These are phyloP conservation scores for Ageneiosus marmoratus DNA, from an alignment of 2,113 vertebrate species.

Conservation along the genomic window DNA sequence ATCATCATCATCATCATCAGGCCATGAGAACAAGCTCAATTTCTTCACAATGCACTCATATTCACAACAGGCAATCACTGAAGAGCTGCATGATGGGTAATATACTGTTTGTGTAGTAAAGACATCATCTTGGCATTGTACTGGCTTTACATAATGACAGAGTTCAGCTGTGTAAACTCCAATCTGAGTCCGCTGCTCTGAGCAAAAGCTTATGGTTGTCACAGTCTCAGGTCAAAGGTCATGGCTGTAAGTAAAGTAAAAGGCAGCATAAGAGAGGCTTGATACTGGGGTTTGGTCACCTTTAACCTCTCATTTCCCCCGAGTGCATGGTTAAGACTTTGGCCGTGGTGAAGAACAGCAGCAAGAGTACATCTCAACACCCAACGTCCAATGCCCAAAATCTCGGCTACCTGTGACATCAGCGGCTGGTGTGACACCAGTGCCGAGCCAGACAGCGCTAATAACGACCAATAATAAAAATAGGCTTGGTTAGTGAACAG, in stretches of 20 bases:
- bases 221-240: conserved; percentile 67
- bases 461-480: not conserved
- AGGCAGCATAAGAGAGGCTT: conserved; percentile 79
- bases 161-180: not conserved
- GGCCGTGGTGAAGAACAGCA: not conserved
- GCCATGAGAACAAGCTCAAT: conserved; percentile 26
- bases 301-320: conserved; percentile 23
- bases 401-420: not conserved
- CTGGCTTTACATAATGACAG: conserved; percentile 45
- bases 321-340: conserved; percentile 10
- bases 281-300: conserved; percentile 10
- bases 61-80: not conserved
- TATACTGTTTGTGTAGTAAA: conserved; percentile 66
- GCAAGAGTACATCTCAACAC: not conserved
- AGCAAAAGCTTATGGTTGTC: conserved; percentile 39
- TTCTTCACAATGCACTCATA: not conserved
- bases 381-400: not conserved
- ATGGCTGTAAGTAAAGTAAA: conserved; percentile 71
- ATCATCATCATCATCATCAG: conserved; percentile 34
- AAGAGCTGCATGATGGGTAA: conserved; percentile 39
- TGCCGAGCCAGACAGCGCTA: not conserved
- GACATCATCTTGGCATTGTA: conserved; percentile 66
- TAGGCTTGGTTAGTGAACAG: conserved; percentile 17
- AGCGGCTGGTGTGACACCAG: not conserved
- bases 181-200: not conserved